Evolutionary conservation across 2,797 vertebrate genomes (phyloP).

Genomic region (Falco cherrug): DNA sequence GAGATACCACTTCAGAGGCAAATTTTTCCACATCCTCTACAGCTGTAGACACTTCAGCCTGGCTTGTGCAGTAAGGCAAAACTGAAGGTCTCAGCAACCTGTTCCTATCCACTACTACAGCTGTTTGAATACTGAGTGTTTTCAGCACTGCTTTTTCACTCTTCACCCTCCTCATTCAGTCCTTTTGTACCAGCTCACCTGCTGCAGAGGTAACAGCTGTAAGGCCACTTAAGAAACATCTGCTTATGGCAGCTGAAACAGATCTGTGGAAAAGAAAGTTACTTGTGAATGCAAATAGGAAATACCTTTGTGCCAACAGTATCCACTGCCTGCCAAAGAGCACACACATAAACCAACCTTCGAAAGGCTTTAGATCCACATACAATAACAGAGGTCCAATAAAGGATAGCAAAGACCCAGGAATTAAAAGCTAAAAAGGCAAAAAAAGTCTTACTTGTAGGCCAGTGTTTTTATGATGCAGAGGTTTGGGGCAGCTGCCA

Average conservation of each 20-base stretch:
- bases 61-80: neutral
- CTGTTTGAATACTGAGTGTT: neutral
- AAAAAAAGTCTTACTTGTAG: constrained; percentile 1
- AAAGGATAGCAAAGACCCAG: constrained; percentile 20
- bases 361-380: constrained; percentile 22
- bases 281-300: constrained; percentile 33
- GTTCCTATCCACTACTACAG: neutral
- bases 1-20: neutral
- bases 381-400: constrained; percentile 6
- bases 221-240: constrained; percentile 80
- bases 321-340: constrained; percentile 12
- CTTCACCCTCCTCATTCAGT: neutral
- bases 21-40: neutral
- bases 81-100: neutral
- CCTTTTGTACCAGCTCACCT: constrained; percentile 69
- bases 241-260: constrained; percentile 76
- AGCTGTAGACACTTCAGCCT: neutral
- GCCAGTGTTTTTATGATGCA: constrained; percentile 45
- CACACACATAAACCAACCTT: neutral
- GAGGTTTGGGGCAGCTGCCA: constrained; percentile 62
- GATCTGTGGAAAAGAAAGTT: constrained; percentile 64
- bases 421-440: constrained; percentile 47
- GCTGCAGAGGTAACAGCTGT: constrained; percentile 79
- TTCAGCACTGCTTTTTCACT: neutral
- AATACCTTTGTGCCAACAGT: constrained; percentile 22